Percentiles rank a stretch among this genome's conserved stretches.
Conservation (phyloP, 2,797 vertebrate genomes). For the Acanthopagrus latus region DNA sequence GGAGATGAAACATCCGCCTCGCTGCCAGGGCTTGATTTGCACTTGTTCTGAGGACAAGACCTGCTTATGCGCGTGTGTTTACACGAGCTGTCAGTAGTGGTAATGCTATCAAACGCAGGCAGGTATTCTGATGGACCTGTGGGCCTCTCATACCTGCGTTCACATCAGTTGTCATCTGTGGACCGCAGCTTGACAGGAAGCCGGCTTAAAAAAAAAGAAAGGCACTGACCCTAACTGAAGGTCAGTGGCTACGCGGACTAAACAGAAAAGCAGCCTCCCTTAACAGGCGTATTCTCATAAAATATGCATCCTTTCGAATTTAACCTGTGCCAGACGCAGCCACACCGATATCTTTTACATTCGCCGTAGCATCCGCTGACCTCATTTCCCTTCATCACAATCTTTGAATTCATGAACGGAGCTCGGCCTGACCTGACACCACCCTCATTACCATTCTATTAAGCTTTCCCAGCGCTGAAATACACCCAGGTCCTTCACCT, state of each 20-base stretch:
- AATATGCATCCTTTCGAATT: not conserved
- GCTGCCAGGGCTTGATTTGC: slow-evolving; percentile 20
- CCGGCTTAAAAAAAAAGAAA: slow-evolving; percentile 1
- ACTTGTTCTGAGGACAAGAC: slow-evolving; percentile 15
- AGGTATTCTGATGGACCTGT: slow-evolving; percentile 15
- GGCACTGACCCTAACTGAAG: slow-evolving; percentile 23
- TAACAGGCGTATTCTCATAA: not conserved
- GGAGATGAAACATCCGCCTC: not conserved
- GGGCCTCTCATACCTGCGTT: slow-evolving; percentile 11
- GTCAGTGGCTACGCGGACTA: not conserved
- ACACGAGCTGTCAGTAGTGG: slow-evolving; percentile 31
- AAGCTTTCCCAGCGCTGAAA: slow-evolving; percentile 38
- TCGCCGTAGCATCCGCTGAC: slow-evolving; percentile 17
- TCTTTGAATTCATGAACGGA: slow-evolving; percentile 25
- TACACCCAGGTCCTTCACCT: slow-evolving; percentile 38
- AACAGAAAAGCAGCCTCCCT: not conserved
- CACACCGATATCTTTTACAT: not conserved
- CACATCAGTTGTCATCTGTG: slow-evolving; percentile 35
- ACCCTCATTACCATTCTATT: slow-evolving; percentile 66
- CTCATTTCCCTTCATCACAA: slow-evolving; percentile 28
- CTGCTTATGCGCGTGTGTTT: slow-evolving; percentile 19
- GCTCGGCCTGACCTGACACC: slow-evolving; percentile 48
- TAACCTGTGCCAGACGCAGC: not conserved
- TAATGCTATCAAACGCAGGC: slow-evolving; percentile 24
- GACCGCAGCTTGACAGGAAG: slow-evolving; percentile 30